These are phyloP conservation scores for Vulpes lagopus DNA, from an alignment of 2,113 vertebrate species.

Conservation along the genomic window DNA sequence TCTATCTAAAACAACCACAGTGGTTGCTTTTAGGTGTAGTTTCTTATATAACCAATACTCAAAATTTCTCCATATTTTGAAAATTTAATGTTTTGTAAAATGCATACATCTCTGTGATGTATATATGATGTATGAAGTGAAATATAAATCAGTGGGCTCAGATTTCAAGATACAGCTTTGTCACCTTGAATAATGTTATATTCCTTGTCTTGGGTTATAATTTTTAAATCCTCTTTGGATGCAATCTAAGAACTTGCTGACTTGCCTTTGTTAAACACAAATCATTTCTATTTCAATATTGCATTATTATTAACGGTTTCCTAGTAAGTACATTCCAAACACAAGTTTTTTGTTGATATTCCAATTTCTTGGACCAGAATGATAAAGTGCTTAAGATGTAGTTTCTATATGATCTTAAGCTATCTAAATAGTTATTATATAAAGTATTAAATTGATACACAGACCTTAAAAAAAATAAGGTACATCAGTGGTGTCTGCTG, in stretches of 20 bases:
- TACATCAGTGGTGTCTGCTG: constrained; percentile 68
- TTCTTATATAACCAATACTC: constrained; percentile 34
- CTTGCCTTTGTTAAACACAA: constrained; percentile 80
- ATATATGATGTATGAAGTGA: neutral
- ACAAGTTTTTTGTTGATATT: constrained; percentile 67
- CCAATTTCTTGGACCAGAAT: constrained; percentile 65
- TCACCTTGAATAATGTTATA: constrained; percentile 41
- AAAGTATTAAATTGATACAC: constrained; percentile 70
- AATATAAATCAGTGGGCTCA: constrained; percentile 10
- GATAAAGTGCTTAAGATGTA: constrained; percentile 62
- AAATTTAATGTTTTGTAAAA: constrained; percentile 61
- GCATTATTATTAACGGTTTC: constrained; percentile 69
- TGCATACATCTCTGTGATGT: neutral
- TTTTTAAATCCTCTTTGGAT: constrained; percentile 69
- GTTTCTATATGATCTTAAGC: constrained; percentile 66
- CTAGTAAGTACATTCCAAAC: constrained; percentile 66
- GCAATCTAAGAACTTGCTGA: constrained; percentile 67
- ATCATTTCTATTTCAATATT: constrained; percentile 79
- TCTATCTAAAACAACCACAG: constrained; percentile 59
- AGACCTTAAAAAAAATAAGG: constrained; percentile 69
- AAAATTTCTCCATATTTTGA: constrained; percentile 48
- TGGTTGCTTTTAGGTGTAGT: constrained; percentile 58
- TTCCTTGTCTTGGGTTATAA: constrained; percentile 68
- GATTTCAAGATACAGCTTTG: constrained; percentile 46
- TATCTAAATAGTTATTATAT: constrained; percentile 58